phyloP scores from a whole-genome alignment of 1,140 invertebrate genomes.

The Neelides sp. region DNA sequence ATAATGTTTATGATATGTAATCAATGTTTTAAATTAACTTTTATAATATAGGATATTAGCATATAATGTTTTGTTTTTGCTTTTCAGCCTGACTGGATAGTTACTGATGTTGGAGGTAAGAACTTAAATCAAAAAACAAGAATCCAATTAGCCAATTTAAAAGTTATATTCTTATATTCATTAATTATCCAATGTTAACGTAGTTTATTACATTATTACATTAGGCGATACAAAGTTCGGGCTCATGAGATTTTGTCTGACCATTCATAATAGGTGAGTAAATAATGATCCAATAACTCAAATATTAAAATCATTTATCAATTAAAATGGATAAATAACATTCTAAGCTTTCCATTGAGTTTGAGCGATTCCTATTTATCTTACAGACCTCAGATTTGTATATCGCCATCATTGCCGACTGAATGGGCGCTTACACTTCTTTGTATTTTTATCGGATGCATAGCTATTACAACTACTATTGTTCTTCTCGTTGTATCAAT shows the following conservation, averaged over 20 bases:
- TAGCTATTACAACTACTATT: slow-evolving; percentile 82
- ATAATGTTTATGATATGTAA: no score
- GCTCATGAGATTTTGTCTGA: slow-evolving; percentile 86
- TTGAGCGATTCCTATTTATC: slow-evolving; percentile 74
- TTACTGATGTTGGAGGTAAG: slow-evolving; percentile 79
- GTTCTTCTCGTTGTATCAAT: slow-evolving; percentile 73
- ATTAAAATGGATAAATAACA: no score
- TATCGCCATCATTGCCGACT: slow-evolving; percentile 28
- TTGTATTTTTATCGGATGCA: slow-evolving; percentile 82
- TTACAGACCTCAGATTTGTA: slow-evolving; percentile 47
- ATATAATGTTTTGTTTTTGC: no score
- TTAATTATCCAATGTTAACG: neutral
- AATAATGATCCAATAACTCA: no score
- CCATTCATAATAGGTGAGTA: slow-evolving; percentile 71
- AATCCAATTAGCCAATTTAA: neutral
- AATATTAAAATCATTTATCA: no score
- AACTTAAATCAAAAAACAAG: neutral
- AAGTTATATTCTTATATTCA: slow-evolving; percentile 1
- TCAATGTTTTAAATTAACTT: no score
- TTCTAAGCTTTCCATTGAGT: no score
- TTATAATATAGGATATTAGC: no score
- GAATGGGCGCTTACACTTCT: slow-evolving; percentile 84
- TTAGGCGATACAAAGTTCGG: slow-evolving; percentile 74
- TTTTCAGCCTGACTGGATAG: slow-evolving; percentile 95
- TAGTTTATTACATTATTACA: slow-evolving; percentile 31